phyloP scores from a whole-genome alignment of 2,888 invertebrate species.

The Seira ritae region DNA sequence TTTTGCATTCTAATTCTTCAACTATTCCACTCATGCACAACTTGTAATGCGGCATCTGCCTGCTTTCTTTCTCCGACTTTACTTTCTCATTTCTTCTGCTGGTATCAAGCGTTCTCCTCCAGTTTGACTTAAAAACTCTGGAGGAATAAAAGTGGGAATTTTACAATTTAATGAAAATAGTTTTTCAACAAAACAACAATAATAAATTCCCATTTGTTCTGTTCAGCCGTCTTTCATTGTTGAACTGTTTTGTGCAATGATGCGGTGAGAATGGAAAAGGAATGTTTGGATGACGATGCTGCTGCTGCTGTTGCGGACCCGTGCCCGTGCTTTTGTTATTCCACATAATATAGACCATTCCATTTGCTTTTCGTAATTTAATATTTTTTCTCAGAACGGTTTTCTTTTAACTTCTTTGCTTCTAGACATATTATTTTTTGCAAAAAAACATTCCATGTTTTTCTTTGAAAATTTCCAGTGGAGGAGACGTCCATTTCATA shows the following conservation, averaged over 20 bases:
- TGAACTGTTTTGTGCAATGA: not conserved
- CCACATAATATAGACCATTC: no score
- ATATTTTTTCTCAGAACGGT: not conserved
- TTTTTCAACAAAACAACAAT: constrained; percentile 30
- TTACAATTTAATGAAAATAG: constrained; percentile 60
- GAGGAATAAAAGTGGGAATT: constrained; percentile 21
- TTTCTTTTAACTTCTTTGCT: not conserved
- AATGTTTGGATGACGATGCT: not conserved
- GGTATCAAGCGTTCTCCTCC: not conserved
- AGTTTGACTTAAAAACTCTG: constrained; percentile 4
- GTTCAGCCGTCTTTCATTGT: not conserved
- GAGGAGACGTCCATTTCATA: constrained; percentile 49
- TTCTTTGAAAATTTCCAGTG: constrained; percentile 29
- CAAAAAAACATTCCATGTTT: not conserved
- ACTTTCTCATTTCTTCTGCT: constrained; percentile 19
- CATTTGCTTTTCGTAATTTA: no score
- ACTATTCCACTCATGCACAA: constrained; percentile 46
- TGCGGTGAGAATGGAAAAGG: not conserved
- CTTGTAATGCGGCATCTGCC: constrained; percentile 32
- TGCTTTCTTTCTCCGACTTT: constrained; percentile 16
- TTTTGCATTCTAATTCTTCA: constrained; percentile 49
- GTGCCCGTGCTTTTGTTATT: not conserved
- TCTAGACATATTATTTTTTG: not conserved
- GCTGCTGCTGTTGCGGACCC: not conserved
- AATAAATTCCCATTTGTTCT: no score